phyloP scores from a whole-genome alignment of 2,797 vertebrate genomes.

The Tauraco hartlaubi region DNA sequence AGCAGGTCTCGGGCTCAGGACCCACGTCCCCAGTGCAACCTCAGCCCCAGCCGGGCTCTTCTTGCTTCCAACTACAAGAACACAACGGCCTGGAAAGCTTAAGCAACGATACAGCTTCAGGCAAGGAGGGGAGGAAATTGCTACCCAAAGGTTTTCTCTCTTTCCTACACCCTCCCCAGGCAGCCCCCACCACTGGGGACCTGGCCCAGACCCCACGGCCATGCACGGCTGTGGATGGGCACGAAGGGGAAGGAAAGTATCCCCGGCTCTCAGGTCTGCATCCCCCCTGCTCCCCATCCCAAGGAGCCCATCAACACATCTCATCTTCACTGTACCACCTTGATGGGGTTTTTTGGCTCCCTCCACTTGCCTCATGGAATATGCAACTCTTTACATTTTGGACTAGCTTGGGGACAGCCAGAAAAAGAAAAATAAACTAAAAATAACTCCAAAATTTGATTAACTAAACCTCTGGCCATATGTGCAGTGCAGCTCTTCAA shows the following conservation, averaged over 20 bases:
- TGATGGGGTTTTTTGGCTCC: neutral
- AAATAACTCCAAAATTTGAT: rapidly evolving
- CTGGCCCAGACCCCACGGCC: neutral
- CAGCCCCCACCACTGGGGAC: neutral
- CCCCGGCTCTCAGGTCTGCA: neutral
- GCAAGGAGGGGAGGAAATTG: neutral
- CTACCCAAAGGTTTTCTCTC: neutral
- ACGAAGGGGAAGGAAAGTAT: neutral
- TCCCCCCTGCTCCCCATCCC: neutral
- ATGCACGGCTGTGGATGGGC: neutral
- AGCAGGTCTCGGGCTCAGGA: neutral
- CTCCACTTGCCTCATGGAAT: neutral
- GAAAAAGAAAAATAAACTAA: neutral
- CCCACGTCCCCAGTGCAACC: neutral
- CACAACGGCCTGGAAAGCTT: neutral
- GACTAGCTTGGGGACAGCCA: neutral
- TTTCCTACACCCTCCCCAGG: neutral
- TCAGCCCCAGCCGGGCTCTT: rapidly evolving
- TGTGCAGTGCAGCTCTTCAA: neutral
- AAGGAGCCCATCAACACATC: neutral
- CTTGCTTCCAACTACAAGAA: neutral
- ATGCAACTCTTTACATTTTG: neutral
- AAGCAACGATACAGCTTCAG: neutral
- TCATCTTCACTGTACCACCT: neutral
- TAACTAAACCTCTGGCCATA: neutral